Percentiles rank a stretch among this genome's conserved stretches.
phyloP scores from a whole-genome alignment of 35 echinoderm and acorn worm genomes.

The Apostichopus parvimensis region DNA sequence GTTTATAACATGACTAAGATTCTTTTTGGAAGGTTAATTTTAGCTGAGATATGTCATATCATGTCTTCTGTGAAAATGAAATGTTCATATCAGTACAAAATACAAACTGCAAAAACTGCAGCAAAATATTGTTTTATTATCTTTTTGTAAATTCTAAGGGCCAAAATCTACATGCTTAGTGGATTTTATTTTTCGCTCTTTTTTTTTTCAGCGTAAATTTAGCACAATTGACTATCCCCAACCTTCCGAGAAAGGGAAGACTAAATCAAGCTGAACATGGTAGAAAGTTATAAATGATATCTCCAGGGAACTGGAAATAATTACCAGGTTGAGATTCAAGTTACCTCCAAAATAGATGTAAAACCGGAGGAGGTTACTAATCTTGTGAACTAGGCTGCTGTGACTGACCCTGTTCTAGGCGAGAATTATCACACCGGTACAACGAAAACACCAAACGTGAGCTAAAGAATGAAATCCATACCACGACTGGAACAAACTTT shows the following conservation, averaged over 20 bases:
- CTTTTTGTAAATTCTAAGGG: no score
- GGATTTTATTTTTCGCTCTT: no score
- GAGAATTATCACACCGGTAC: neutral
- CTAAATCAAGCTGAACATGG: neutral
- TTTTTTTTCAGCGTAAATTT: no score
- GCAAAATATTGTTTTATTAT: no score
- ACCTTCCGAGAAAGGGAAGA: neutral
- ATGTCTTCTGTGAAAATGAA: no score
- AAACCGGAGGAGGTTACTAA: neutral
- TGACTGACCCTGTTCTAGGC: constrained; percentile 1
- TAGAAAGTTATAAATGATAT: neutral
- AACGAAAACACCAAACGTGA: neutral
- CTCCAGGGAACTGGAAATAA: neutral
- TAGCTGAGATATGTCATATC: no score
- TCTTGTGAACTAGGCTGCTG: neutral
- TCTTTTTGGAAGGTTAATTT: no score
- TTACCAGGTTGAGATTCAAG: neutral
- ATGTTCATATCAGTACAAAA: no score
- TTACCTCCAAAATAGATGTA: neutral
- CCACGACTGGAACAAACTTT: neutral
- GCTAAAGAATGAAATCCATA: neutral
- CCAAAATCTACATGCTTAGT: no score
- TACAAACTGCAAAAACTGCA: no score
- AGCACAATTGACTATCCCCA: neutral
- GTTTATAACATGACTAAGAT: no score